These are phyloP conservation scores for Uromys caudimaculatus DNA, from an alignment of 2,797 vertebrate genomes.

Conservation along the genomic window DNA sequence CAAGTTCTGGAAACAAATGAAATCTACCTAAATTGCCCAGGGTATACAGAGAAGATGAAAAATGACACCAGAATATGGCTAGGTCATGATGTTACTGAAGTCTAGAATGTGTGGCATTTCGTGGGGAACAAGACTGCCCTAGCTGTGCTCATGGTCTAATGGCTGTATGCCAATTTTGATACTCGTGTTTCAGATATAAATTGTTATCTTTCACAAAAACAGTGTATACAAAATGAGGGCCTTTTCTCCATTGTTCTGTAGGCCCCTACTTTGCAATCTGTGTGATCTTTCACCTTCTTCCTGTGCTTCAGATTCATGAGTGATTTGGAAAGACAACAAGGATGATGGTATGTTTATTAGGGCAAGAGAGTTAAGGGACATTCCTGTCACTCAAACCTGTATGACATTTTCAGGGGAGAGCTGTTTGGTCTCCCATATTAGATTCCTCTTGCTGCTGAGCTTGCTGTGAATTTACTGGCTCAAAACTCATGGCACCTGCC, in stretches of 20 bases:
- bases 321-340: neutral
- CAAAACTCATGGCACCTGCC: neutral
- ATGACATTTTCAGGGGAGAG: neutral
- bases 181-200: conserved; percentile 27
- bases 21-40: neutral
- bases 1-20: neutral
- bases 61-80: neutral
- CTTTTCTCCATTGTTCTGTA: neutral
- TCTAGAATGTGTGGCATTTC: neutral
- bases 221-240: neutral
- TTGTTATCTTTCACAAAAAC: conserved; percentile 37
- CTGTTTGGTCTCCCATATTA: neutral
- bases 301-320: neutral
- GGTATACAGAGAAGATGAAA: neutral
- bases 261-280: neutral
- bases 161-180: neutral
- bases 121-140: neutral
- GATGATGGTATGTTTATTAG: neutral
- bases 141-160: neutral
- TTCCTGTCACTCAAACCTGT: neutral
- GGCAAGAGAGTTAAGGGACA: neutral
- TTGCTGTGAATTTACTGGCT: neutral
- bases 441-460: neutral
- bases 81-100: neutral
- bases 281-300: neutral